These are phyloP conservation scores for Aplocera efformata DNA, from an alignment of 2,888 invertebrate species.

Conservation along the genomic window DNA sequence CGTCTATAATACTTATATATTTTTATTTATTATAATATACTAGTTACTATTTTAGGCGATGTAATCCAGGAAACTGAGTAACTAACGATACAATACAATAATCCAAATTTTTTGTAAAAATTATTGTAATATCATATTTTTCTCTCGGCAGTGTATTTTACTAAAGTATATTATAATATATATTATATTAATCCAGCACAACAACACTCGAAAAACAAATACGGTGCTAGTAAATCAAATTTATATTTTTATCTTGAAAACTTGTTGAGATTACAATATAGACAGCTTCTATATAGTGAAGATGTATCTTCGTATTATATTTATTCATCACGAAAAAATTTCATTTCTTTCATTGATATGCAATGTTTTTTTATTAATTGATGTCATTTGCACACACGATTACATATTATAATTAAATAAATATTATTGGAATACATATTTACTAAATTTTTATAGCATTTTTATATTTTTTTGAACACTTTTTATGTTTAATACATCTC, in stretches of 20 bases:
- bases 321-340: background rate
- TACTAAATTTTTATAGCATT: too few species aligned
- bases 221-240: too few species aligned
- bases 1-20: slow-evolving; percentile 14
- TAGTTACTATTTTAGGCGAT: slow-evolving; percentile 25
- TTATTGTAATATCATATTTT: slow-evolving; percentile 9
- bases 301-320: too few species aligned
- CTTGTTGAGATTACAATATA: too few species aligned
- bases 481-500: too few species aligned
- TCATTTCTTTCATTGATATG: slow-evolving; percentile 8
- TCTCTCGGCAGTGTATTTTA: slow-evolving; percentile 24
- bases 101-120: slow-evolving; percentile 14
- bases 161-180: slow-evolving; percentile 12
- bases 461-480: too few species aligned
- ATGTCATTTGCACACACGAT: background rate
- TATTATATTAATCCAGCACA: background rate
- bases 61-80: slow-evolving; percentile 12
- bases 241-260: too few species aligned
- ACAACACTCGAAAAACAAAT: too few species aligned
- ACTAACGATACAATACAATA: slow-evolving; percentile 8
- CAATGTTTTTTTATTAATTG: background rate
- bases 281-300: too few species aligned
- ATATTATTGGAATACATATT: background rate
- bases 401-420: background rate
- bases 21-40: slow-evolving; percentile 20